A percentile compares a stretch with the other conserved stretches of the same genome.
phyloP scores from a whole-genome alignment of 2,888 invertebrate genomes.

The Tillus elongatus region DNA sequence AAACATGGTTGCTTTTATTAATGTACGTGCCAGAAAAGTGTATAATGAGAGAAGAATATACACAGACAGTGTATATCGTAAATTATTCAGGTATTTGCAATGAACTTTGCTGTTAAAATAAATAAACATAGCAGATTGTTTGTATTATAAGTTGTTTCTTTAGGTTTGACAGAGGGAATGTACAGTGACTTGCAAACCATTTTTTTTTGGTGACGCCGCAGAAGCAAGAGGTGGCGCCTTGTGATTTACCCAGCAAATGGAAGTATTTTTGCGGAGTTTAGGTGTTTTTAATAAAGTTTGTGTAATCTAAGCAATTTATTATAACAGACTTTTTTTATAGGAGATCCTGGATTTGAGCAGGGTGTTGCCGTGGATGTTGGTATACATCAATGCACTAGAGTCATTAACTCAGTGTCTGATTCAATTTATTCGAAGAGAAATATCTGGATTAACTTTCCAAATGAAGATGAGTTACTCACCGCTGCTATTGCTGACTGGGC shows the following conservation, averaged over 20 bases:
- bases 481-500: conserved; percentile 3
- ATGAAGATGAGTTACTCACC: conserved; percentile 1
- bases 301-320: neutral
- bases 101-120: too few relatives aligned
- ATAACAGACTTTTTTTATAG: conserved; percentile 8
- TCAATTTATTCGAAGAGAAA: conserved; percentile 3
- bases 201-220: conserved; percentile 10
- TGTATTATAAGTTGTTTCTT: conserved; percentile 6
- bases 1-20: too few relatives aligned
- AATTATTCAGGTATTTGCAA: too few relatives aligned
- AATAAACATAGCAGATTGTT: too few relatives aligned
- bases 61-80: too few relatives aligned
- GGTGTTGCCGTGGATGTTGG: conserved; percentile 15
- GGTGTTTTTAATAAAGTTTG: conserved; percentile 5
- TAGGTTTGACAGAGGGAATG: conserved; percentile 11
- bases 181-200: conserved; percentile 7
- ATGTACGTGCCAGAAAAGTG: too few relatives aligned
- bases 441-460: conserved; percentile 14
- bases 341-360: conserved; percentile 12
- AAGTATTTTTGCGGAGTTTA: conserved; percentile 12
- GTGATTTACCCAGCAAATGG: conserved; percentile 10
- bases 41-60: too few relatives aligned
- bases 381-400: conserved; percentile 10
- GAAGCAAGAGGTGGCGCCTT: conserved; percentile 12
- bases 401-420: neutral